A percentile compares a stretch with the other conserved stretches of the same genome.
phyloP scores from a whole-genome alignment of 2,888 invertebrate species.

The Brenthis hecate region DNA sequence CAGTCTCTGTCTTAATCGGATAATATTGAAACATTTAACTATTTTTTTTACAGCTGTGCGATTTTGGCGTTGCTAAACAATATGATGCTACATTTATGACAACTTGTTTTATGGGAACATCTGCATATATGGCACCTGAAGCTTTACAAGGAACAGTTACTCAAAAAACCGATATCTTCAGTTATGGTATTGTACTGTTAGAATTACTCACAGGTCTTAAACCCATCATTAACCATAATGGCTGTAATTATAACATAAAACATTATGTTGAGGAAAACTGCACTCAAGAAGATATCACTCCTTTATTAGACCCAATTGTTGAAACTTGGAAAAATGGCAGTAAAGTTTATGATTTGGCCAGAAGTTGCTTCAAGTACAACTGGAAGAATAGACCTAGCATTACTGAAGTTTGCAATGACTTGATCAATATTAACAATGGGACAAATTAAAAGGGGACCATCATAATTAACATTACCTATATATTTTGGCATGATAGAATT shows the following conservation, averaged over 20 bases:
- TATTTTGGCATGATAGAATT: conserved; percentile 6
- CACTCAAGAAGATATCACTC: conserved; percentile 72
- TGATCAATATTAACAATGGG: conserved; percentile 51
- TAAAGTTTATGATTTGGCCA: conserved; percentile 79
- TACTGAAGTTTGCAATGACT: conserved; percentile 70
- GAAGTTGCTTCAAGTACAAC: conserved; percentile 80
- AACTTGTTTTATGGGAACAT: conserved; percentile 84
- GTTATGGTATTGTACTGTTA: conserved; percentile 89
- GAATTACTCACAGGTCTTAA: conserved; percentile 87
- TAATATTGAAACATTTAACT: conserved; percentile 8
- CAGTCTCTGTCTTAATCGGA: conserved; percentile 1
- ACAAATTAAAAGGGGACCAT: conserved; percentile 11
- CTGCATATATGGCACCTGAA: conserved; percentile 90
- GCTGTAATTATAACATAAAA: conserved; percentile 69
- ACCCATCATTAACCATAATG: conserved; percentile 82
- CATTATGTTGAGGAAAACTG: conserved; percentile 80
- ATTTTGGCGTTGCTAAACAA: conserved; percentile 88
- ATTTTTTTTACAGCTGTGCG: conserved; percentile 83
- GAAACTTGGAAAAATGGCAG: conserved; percentile 78
- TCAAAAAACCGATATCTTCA: conserved; percentile 89
- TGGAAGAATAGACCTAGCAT: conserved; percentile 82
- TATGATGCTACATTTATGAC: conserved; percentile 70
- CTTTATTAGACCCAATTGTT: conserved; percentile 81
- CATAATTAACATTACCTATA: conserved; percentile 1
- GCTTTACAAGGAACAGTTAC: conserved; percentile 86